A percentile compares a stretch with the other conserved stretches of the same genome.
These are phyloP conservation scores for Turdus rufiventris DNA, from an alignment of 2,113 vertebrate species.

Conservation along the genomic window DNA sequence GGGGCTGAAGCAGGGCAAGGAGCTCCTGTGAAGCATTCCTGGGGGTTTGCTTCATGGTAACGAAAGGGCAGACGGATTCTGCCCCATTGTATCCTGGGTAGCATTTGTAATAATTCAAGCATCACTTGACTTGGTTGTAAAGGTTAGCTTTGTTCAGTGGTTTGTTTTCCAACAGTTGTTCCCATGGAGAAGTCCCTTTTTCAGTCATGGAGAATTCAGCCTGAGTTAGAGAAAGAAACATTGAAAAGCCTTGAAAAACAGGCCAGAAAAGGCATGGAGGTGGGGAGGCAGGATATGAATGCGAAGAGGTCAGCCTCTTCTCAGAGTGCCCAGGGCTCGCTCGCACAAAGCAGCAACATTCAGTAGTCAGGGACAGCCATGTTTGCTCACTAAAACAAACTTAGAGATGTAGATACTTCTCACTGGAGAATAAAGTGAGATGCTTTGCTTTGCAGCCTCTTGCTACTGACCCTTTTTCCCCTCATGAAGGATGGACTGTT, in stretches of 20 bases:
- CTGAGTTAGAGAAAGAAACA: background rate
- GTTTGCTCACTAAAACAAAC: constrained; percentile 24
- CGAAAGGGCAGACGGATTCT: constrained; percentile 30
- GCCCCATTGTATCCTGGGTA: constrained; percentile 29
- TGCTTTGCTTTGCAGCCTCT: background rate
- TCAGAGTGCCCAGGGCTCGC: background rate
- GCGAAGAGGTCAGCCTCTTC: constrained; percentile 14
- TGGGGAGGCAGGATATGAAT: background rate
- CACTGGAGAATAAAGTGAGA: background rate
- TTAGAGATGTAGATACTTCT: background rate
- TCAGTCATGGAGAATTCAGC: constrained; percentile 42
- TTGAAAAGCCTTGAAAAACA: constrained; percentile 20
- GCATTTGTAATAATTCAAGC: constrained; percentile 54
- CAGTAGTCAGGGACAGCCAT: background rate
- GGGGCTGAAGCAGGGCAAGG: background rate
- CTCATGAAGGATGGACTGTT: background rate
- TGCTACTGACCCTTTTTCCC: background rate
- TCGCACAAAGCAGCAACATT: background rate
- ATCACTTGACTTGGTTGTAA: constrained; percentile 59
- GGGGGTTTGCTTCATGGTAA: background rate
- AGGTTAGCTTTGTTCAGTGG: constrained; percentile 58
- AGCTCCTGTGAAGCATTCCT: background rate
- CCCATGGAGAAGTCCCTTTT: constrained; percentile 69
- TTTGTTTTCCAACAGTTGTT: constrained; percentile 67
- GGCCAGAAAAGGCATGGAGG: background rate